Conservation (phyloP, 92 coral and sea anemone genomes). For the Zoanthus gigantus region DNA sequence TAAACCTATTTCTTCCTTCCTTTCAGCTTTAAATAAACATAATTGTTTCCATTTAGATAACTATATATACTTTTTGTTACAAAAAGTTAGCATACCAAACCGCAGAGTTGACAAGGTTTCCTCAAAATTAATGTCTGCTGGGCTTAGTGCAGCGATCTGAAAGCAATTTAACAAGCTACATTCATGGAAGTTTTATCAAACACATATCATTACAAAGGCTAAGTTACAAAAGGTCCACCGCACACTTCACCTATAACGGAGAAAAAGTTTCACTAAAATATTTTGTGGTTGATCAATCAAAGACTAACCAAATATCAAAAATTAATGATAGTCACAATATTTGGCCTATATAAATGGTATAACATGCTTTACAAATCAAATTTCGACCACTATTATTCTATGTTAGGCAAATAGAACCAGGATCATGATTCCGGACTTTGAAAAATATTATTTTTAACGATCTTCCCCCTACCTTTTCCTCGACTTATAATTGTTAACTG, state of each 20-base stretch:
- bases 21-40: too few relatives aligned
- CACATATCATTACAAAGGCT: not conserved
- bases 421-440: too few relatives aligned
- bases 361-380: too few relatives aligned
- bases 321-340: too few relatives aligned
- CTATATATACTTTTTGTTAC: not conserved
- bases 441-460: too few relatives aligned
- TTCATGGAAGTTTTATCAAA: not conserved
- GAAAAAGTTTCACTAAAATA: not conserved
- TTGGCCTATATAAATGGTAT: too few relatives aligned
- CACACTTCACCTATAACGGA: not conserved
- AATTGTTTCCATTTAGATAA: too few relatives aligned
- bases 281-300: not conserved
- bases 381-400: too few relatives aligned
- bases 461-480: too few relatives aligned
- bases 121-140: slow-evolving; percentile 95
- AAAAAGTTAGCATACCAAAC: slow-evolving; percentile 71
- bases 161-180: not conserved
- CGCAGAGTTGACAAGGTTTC: slow-evolving; percentile 90
- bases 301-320: not conserved
- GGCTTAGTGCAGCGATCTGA: slow-evolving; percentile 96
- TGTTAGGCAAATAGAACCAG: too few relatives aligned
- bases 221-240: not conserved
- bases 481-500: too few relatives aligned
- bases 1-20: too few relatives aligned